Conservation (phyloP, 2,888 invertebrate genomes). For the Aromia moschata region DNA sequence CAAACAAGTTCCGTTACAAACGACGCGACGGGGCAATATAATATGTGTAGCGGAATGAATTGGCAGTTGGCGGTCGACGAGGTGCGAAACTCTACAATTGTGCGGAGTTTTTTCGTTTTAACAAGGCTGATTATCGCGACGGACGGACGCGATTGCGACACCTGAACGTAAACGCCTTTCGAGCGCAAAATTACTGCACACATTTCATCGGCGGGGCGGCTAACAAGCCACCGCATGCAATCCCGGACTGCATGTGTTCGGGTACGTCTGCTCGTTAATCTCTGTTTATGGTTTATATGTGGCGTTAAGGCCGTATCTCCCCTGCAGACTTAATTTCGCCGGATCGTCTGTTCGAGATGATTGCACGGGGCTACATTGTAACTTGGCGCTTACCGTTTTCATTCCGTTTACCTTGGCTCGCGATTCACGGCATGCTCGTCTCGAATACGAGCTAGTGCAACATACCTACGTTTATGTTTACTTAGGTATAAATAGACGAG, state of each 20-base stretch:
- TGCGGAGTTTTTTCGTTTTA: constrained; percentile 41
- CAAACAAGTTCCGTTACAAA: constrained; percentile 12
- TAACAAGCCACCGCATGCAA: constrained; percentile 33
- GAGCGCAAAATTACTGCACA: constrained; percentile 33
- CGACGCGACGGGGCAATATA: constrained; percentile 14
- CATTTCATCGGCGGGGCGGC: constrained; percentile 37
- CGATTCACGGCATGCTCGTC: too few relatives aligned
- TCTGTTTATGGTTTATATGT: constrained; percentile 15
- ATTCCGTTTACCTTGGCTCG: not conserved
- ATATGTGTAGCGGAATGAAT: constrained; percentile 36
- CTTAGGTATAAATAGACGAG: too few relatives aligned
- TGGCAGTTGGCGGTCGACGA: constrained; percentile 43
- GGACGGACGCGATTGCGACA: constrained; percentile 34
- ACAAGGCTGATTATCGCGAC: constrained; percentile 44
- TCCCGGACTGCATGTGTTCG: constrained; percentile 4
- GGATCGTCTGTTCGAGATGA: not conserved
- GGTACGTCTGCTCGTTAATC: constrained; percentile 10
- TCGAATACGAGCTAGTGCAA: too few relatives aligned
- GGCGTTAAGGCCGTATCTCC: not conserved
- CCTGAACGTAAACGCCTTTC: constrained; percentile 20
- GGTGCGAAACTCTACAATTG: constrained; percentile 38
- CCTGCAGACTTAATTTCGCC: not conserved
- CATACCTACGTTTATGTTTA: too few relatives aligned
- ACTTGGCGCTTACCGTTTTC: not conserved
- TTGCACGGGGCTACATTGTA: not conserved